Conservation (phyloP, 2,797 vertebrate genomes). For the Emydoidea blandingii region DNA sequence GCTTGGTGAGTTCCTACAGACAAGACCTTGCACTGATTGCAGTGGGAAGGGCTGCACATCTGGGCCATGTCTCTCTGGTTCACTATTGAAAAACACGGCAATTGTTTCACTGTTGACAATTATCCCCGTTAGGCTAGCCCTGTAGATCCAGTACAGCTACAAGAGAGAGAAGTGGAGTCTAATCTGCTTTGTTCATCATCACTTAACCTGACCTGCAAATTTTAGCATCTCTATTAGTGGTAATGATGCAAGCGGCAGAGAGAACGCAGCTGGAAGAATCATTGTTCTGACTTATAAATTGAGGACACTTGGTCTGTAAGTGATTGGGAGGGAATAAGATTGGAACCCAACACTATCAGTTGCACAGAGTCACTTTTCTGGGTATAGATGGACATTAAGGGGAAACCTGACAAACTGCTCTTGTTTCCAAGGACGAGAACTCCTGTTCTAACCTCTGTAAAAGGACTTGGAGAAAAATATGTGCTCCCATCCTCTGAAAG, state of each 20-base stretch:
- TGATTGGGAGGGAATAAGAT: background rate
- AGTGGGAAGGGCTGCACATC: background rate
- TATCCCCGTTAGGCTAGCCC: background rate
- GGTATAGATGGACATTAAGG: background rate
- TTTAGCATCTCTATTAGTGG: background rate
- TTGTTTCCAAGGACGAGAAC: rapidly evolving
- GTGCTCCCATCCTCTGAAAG: background rate
- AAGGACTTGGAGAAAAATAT: rapidly evolving
- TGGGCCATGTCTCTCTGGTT: background rate
- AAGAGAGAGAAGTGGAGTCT: background rate
- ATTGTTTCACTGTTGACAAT: background rate
- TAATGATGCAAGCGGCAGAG: background rate
- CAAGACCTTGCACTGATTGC: background rate
- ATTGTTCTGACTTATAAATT: background rate
- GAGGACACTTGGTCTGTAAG: background rate
- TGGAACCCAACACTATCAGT: background rate
- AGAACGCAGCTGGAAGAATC: too few species aligned
- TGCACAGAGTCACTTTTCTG: background rate
- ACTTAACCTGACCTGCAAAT: background rate
- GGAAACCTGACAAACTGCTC: background rate
- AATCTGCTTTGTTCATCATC: background rate
- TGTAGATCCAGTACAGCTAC: background rate
- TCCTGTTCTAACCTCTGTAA: background rate
- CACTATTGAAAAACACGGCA: background rate
- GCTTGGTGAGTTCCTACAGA: background rate